Percentiles rank a stretch among this genome's conserved stretches.
Conservation (phyloP, 2,113 vertebrate genomes). For the Hipposideros armiger region DNA sequence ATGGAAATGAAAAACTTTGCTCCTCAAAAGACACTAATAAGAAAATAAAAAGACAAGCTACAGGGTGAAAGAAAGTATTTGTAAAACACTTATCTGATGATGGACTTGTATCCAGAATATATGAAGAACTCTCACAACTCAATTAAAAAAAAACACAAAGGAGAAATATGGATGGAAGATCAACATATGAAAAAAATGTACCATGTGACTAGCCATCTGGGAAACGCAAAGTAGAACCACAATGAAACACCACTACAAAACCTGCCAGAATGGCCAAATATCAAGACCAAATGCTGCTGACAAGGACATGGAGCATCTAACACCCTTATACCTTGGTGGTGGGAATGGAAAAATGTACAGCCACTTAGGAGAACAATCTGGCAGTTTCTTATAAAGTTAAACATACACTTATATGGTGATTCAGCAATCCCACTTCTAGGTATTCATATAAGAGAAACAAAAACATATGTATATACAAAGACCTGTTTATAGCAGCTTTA, state of each 20-base stretch:
- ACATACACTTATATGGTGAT: not conserved
- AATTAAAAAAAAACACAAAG: not conserved
- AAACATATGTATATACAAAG: not conserved
- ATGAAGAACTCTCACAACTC: not conserved
- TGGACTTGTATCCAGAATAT: not conserved
- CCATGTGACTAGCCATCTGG: not conserved
- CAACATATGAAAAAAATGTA: not conserved
- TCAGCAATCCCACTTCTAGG: not conserved
- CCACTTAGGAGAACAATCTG: not conserved
- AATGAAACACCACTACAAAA: not conserved
- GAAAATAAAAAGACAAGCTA: constrained; percentile 12
- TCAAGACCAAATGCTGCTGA: not conserved
- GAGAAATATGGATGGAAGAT: not conserved
- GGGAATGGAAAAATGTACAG: not conserved
- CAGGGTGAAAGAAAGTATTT: not conserved
- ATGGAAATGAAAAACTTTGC: constrained; percentile 1
- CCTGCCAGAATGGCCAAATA: not conserved
- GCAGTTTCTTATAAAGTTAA: not conserved
- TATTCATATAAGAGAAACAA: not conserved
- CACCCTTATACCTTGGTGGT: not conserved
- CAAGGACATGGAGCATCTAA: not conserved
- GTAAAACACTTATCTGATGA: not conserved
- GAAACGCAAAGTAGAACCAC: not conserved
- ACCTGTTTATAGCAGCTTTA: not conserved
- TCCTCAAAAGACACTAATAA: not conserved